Percentiles rank a stretch among this genome's conserved stretches.
Evolutionary conservation across 1,140 invertebrate genomes (phyloP).

Genomic region (Sminthurinus signatus): DNA sequence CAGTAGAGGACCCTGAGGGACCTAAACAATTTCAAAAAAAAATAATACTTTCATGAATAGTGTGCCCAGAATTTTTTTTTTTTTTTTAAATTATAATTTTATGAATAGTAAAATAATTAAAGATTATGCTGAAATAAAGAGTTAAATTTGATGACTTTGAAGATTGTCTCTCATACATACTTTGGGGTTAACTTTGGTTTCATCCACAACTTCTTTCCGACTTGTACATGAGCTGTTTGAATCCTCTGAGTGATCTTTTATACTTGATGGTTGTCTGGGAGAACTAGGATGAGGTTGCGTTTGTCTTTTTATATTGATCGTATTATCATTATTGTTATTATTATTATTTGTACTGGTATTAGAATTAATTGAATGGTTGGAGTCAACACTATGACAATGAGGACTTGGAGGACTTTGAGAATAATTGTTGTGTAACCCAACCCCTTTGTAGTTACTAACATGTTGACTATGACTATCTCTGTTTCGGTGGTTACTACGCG

Average conservation of each 20-base stretch:
- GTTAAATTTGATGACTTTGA: too few species aligned
- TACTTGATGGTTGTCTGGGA: conserved; percentile 27
- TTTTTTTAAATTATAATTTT: too few species aligned
- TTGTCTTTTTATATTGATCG: background rate
- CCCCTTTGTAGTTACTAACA: too few species aligned
- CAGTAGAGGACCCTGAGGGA: conserved; percentile 31
- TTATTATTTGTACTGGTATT: background rate
- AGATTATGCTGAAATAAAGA: too few species aligned
- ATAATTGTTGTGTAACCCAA: background rate
- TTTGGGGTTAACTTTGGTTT: conserved; percentile 36
- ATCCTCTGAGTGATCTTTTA: conserved; percentile 39
- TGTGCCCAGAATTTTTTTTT: too few species aligned
- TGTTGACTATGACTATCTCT: background rate
- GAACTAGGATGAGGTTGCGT: background rate
- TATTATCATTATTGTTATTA: background rate
- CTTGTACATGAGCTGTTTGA: conserved; percentile 33
- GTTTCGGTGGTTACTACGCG: background rate
- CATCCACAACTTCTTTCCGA: conserved; percentile 35
- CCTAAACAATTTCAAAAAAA: too few species aligned
- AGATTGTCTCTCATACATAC: too few species aligned
- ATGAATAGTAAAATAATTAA: too few species aligned
- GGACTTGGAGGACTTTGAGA: background rate
- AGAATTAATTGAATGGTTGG: too few species aligned
- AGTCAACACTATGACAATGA: too few species aligned
- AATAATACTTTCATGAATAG: too few species aligned